Evolutionary conservation across 1,140 invertebrate genomes (phyloP).

Genomic region (Euura saliciscinereae): DNA sequence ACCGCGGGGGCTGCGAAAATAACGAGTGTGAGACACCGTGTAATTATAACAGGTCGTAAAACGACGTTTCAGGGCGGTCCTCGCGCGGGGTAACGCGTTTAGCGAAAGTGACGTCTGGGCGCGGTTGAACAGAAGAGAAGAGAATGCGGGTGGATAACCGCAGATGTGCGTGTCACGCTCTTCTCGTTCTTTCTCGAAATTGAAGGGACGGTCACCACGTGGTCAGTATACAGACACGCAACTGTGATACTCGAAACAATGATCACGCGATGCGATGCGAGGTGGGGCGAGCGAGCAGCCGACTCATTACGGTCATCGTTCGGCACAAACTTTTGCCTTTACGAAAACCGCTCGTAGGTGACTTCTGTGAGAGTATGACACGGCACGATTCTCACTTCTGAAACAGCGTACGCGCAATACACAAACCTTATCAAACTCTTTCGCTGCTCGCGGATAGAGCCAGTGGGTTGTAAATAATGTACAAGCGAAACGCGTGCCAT

Average conservation of each 20-base stretch:
- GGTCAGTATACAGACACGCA: constrained; percentile 6
- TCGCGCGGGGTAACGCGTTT: neutral
- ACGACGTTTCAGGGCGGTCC: constrained; percentile 25
- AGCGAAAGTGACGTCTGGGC: constrained; percentile 3
- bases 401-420: no score
- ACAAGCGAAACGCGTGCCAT: neutral
- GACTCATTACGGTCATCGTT: neutral
- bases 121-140: neutral
- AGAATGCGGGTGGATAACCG: neutral
- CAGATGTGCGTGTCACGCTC: constrained; percentile 9
- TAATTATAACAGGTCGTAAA: constrained; percentile 39
- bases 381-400: neutral
- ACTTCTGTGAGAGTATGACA: neutral
- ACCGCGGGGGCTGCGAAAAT: neutral
- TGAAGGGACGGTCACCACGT: constrained; percentile 12
- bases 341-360: no score
- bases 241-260: neutral
- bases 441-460: neutral
- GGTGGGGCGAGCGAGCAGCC: neutral
- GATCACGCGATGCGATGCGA: constrained; percentile 14
- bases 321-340: no score
- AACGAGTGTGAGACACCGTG: constrained; percentile 18
- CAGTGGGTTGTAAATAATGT: neutral
- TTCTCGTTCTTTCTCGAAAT: constrained; percentile 8
- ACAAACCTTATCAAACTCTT: neutral